Evolutionary conservation across 2,797 vertebrate genomes (phyloP).

Genomic region (Danionella dracula): DNA sequence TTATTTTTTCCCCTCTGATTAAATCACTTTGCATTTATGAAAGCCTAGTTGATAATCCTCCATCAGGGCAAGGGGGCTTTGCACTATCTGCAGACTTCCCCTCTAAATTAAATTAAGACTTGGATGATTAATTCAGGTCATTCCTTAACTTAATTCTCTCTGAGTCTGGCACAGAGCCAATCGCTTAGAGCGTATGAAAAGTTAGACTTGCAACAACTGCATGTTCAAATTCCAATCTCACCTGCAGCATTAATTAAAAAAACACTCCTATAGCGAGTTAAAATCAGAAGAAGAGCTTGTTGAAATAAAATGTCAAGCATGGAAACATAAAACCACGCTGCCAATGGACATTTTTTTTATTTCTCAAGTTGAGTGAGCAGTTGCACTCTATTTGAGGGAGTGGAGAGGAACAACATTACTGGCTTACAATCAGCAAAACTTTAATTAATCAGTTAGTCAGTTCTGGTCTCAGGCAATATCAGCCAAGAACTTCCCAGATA

Average conservation of each 20-base stretch:
- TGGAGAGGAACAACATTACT: too few species aligned
- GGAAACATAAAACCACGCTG: neutral
- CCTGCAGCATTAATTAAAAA: neutral
- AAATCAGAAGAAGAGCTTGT: neutral
- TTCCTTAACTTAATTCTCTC: conserved; percentile 5
- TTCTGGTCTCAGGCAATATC: too few species aligned
- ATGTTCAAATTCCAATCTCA: neutral
- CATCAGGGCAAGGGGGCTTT: neutral
- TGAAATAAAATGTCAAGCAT: neutral
- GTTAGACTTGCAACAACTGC: neutral
- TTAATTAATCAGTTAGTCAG: too few species aligned
- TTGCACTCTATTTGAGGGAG: too few species aligned
- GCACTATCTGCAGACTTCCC: neutral
- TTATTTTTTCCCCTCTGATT: neutral
- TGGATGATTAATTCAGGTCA: conserved; percentile 18
- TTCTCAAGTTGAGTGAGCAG: too few species aligned
- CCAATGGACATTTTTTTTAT: too few species aligned
- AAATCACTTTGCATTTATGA: neutral
- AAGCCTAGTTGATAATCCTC: neutral
- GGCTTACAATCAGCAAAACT: too few species aligned
- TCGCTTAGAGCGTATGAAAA: neutral
- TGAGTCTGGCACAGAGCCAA: neutral
- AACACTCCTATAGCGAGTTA: too few species aligned
- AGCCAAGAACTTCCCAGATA: too few species aligned
- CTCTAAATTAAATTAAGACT: conserved; percentile 20